Conservation (phyloP, 2,888 invertebrate genomes). For the Agrotis puta region DNA sequence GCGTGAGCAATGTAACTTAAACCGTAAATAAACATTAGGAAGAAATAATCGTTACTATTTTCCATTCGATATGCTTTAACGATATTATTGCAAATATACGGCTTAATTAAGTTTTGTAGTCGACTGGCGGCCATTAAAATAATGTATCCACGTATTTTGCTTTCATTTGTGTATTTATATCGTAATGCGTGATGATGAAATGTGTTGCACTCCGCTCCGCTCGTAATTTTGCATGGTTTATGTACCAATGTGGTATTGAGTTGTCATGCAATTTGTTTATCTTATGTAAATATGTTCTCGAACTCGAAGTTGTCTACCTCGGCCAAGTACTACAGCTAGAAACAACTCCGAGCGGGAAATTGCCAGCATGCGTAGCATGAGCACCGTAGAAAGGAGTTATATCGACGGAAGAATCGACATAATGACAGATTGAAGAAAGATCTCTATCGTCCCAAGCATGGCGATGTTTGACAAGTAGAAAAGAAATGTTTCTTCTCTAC, state of each 20-base stretch:
- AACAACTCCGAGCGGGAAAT: too few species aligned
- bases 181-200: conserved; percentile 51
- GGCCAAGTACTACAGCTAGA: too few species aligned
- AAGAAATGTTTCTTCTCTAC: too few species aligned
- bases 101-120: conserved; percentile 48
- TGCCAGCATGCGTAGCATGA: too few species aligned
- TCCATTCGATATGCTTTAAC: conserved; percentile 47
- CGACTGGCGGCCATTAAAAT: conserved; percentile 36
- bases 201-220: conserved; percentile 39
- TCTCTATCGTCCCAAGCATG: too few species aligned
- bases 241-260: conserved; percentile 44
- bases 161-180: conserved; percentile 56
- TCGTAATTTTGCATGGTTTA: conserved; percentile 47
- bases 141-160: conserved; percentile 39
- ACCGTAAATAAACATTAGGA: conserved; percentile 34
- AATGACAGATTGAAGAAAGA: too few species aligned
- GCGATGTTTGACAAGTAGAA: too few species aligned
- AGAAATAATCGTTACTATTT: conserved; percentile 47
- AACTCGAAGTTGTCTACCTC: too few species aligned
- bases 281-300: conserved; percentile 13
- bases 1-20: conserved; percentile 8
- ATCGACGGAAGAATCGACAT: too few species aligned
- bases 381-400: too few species aligned
- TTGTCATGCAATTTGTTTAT: conserved; percentile 29
- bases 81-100: conserved; percentile 49